phyloP scores from a whole-genome alignment of 2,888 invertebrate species.

The Halocaridina rubra region DNA sequence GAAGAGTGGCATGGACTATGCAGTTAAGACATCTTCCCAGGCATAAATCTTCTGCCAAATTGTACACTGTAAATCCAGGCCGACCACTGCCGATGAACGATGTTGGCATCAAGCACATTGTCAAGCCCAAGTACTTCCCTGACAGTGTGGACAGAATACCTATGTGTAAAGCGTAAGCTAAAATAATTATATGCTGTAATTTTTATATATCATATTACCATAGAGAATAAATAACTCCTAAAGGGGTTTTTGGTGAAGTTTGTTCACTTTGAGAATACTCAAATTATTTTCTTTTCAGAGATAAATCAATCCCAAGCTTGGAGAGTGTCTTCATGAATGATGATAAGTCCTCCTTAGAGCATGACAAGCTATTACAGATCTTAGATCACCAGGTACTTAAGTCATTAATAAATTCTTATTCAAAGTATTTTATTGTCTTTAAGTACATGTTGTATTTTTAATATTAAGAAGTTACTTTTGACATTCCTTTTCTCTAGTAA shows the following conservation, averaged over 20 bases:
- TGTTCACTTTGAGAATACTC: neutral
- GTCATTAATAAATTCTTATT: too few species aligned
- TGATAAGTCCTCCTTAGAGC: constrained; percentile 72
- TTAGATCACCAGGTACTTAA: constrained; percentile 66
- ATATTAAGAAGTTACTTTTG: too few species aligned
- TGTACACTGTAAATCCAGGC: constrained; percentile 71
- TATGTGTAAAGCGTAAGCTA: constrained; percentile 81
- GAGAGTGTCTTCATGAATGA: constrained; percentile 78
- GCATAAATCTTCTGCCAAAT: constrained; percentile 79
- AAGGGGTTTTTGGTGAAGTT: too few species aligned
- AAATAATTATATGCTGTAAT: neutral
- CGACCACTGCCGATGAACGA: constrained; percentile 84
- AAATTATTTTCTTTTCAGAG: constrained; percentile 72
- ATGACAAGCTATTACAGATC: constrained; percentile 73
- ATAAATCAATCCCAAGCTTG: constrained; percentile 88
- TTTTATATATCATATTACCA: too few species aligned
- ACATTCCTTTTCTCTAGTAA: too few species aligned
- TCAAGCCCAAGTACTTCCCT: constrained; percentile 82
- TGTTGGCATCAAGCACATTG: constrained; percentile 76
- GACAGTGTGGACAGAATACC: constrained; percentile 83
- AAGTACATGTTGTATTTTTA: too few species aligned
- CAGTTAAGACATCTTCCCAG: constrained; percentile 88
- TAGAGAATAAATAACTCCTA: too few species aligned
- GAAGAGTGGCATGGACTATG: constrained; percentile 94
- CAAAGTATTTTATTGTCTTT: too few species aligned